phyloP scores from a whole-genome alignment of 2,113 vertebrate genomes.

The Labeo rohita region DNA sequence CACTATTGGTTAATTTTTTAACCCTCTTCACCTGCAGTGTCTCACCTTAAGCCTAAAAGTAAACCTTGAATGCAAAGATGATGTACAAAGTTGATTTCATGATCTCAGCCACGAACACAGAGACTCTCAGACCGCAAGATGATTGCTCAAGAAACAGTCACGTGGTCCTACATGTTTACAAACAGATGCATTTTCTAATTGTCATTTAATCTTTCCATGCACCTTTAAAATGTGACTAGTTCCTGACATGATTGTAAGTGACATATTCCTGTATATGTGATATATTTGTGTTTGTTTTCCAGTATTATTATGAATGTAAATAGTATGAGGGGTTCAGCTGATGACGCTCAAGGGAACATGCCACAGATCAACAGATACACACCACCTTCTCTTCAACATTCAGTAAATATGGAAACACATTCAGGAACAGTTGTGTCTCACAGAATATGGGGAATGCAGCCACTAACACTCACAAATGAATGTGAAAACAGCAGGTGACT shows the following conservation, averaged over 20 bases:
- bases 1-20: too few relatives aligned
- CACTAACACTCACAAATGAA: too few relatives aligned
- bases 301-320: conserved; percentile 11
- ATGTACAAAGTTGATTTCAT: not conserved
- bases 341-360: not conserved
- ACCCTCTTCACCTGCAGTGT: too few relatives aligned
- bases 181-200: not conserved
- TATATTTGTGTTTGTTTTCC: not conserved
- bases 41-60: not conserved
- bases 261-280: not conserved
- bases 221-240: not conserved
- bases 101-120: not conserved
- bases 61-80: not conserved
- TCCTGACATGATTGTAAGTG: not conserved
- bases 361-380: too few relatives aligned
- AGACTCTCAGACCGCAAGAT: not conserved
- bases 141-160: not conserved
- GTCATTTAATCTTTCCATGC: not conserved
- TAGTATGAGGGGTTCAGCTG: not conserved
- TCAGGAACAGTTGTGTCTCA: too few relatives aligned
- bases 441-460: too few relatives aligned
- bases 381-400: not conserved
- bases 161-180: conserved; percentile 2
- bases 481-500: too few relatives aligned
- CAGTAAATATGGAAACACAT: not conserved